phyloP scores from a whole-genome alignment of 2,888 invertebrate species.

The Apodemia zela region DNA sequence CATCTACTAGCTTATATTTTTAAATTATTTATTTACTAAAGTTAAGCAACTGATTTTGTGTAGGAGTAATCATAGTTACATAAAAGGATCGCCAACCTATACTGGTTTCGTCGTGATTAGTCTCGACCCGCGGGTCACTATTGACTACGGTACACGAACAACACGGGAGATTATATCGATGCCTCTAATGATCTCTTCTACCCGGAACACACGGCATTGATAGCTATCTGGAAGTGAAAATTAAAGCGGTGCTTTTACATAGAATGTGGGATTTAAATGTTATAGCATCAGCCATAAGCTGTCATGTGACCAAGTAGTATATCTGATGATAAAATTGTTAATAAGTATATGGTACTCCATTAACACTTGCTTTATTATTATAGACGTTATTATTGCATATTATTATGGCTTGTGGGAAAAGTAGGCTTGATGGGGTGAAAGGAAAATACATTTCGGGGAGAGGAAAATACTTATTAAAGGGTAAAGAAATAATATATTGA shows the following conservation, averaged over 20 bases:
- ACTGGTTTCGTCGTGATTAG: slow-evolving; percentile 43
- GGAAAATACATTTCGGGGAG: too few species aligned
- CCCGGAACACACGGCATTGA: not conserved
- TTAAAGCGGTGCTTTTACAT: not conserved
- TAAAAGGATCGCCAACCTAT: slow-evolving; percentile 24
- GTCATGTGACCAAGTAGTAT: too few species aligned
- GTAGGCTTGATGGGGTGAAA: too few species aligned
- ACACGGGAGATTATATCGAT: slow-evolving; percentile 41
- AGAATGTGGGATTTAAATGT: not conserved
- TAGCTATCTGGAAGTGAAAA: not conserved
- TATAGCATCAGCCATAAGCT: too few species aligned
- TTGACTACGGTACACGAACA: slow-evolving; percentile 39
- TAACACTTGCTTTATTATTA: too few species aligned
- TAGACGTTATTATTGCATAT: too few species aligned
- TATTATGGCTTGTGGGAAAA: too few species aligned
- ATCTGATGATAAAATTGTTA: too few species aligned
- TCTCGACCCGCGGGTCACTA: slow-evolving; percentile 39
- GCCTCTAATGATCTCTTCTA: not conserved
- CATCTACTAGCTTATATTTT: not conserved
- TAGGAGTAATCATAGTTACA: not conserved
- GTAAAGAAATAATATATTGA: too few species aligned
- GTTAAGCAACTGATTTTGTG: not conserved
- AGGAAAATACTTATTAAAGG: too few species aligned
- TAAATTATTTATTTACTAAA: not conserved
- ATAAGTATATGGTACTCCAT: too few species aligned